Percentiles rank a stretch among this genome's conserved stretches.
These are phyloP conservation scores for Pelobates fuscus DNA, from an alignment of 2,113 vertebrate genomes.

Conservation along the genomic window DNA sequence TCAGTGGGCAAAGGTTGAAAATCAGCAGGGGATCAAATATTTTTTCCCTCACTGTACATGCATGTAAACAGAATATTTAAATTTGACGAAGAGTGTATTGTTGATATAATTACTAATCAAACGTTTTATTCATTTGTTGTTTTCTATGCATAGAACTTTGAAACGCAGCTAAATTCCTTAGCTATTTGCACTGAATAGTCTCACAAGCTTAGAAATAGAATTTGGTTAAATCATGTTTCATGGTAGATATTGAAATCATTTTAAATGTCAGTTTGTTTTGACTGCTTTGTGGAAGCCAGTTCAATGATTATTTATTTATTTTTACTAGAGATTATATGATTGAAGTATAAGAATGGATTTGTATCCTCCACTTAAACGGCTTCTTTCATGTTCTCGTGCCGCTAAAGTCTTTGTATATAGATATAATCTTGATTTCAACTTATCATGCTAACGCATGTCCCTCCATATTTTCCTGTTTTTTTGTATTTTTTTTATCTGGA, in stretches of 20 bases:
- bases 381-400: constrained; percentile 27
- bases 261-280: constrained; percentile 10
- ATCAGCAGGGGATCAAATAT: too few species aligned
- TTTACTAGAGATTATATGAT: too few species aligned
- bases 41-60: too few species aligned
- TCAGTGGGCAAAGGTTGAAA: too few species aligned
- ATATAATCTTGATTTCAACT: constrained; percentile 8
- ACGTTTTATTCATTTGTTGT: too few species aligned
- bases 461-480: constrained; percentile 14
- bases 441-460: neutral
- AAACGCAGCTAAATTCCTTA: too few species aligned
- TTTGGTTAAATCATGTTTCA: constrained; percentile 12
- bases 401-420: neutral
- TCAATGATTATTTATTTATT: constrained; percentile 11
- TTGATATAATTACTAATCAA: too few species aligned
- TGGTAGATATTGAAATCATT: constrained; percentile 31
- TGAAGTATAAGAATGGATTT: constrained; percentile 10
- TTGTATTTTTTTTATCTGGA: too few species aligned
- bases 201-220: neutral
- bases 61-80: too few species aligned
- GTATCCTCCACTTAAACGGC: constrained; percentile 23
- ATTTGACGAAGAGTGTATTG: too few species aligned
- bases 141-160: too few species aligned
- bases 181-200: too few species aligned
- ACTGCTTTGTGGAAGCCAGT: constrained; percentile 20